phyloP scores from a whole-genome alignment of 2,797 vertebrate genomes.

The Sebastes dallii region DNA sequence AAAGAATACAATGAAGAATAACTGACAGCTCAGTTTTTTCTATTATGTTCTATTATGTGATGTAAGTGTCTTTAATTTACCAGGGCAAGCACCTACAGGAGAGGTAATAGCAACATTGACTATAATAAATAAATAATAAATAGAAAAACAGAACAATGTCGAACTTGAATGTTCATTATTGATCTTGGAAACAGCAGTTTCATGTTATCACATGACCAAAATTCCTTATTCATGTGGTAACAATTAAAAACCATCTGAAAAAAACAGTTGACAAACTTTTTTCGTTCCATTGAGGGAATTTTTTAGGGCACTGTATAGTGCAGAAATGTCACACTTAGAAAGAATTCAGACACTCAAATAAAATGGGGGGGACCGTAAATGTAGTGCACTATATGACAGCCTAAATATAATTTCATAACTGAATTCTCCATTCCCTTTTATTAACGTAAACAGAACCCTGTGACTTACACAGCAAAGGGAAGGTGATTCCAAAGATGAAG shows the following conservation, averaged over 20 bases:
- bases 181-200: neutral
- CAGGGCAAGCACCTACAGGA: neutral
- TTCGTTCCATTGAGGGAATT: neutral
- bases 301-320: neutral
- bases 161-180: neutral
- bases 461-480: conserved; percentile 94
- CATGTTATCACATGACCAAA: neutral
- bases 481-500: conserved; percentile 96
- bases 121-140: neutral
- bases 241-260: neutral
- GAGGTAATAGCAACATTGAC: neutral
- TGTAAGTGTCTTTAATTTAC: neutral
- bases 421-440: neutral
- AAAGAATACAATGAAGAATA: neutral
- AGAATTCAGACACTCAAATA: neutral
- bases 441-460: neutral
- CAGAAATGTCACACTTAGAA: neutral
- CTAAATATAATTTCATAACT: neutral
- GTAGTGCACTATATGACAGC: neutral
- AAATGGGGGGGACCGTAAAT: neutral
- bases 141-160: neutral
- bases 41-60: neutral
- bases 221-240: neutral
- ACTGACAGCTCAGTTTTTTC: neutral
- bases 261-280: neutral